Evolutionary conservation across 2,797 vertebrate genomes (phyloP), one percentile per base, ranked within the genome.

Genomic region (Chelon auratus): DNA sequence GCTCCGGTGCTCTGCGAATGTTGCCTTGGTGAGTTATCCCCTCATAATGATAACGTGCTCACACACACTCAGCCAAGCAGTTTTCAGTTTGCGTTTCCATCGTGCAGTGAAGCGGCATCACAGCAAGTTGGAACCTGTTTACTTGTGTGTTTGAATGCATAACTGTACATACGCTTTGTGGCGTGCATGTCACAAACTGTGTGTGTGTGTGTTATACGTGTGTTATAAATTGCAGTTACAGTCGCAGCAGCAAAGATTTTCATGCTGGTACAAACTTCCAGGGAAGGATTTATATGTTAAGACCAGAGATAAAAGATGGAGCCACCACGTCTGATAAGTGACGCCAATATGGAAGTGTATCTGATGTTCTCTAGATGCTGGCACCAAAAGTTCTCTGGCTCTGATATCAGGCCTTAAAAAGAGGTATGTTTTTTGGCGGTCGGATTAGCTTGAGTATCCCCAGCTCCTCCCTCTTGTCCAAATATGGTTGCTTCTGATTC

Each of bases 101-200:
- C 58, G 78, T 55, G 39, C 55, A 74, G 20, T 85, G 75, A 84
- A 80, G 83, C 18, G 2, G 42, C 67, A 60, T 13, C 10, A 20
- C 54, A 43, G 42, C 87, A 82, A 73, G 88, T 89, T 79, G 57
- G 40, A 84, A 76, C 88, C 54, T 24, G 88, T 71, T 37, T 9
- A 56, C 57, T 47, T 61, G 59, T 69, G 55, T 81, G 50, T 67
- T 52, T 80, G 53, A 39, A 62, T 40, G 48, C 52, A 13, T 40
- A 58, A 39, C 75, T 68, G 45, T 47, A 24, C n/a, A 18, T 72
- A 59, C 15, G 48, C 33, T 71, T 17, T 66, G 17, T 66, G 75
- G 63, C 66, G 72, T 84, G 18, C 42, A 51, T 69, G 55, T 56
- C 30, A 47, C 43, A 62, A 4, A 9, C 22, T 22, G 22, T 22